These are phyloP conservation scores for Limonius californicus DNA, from an alignment of 1,140 invertebrate species.

Conservation along the genomic window DNA sequence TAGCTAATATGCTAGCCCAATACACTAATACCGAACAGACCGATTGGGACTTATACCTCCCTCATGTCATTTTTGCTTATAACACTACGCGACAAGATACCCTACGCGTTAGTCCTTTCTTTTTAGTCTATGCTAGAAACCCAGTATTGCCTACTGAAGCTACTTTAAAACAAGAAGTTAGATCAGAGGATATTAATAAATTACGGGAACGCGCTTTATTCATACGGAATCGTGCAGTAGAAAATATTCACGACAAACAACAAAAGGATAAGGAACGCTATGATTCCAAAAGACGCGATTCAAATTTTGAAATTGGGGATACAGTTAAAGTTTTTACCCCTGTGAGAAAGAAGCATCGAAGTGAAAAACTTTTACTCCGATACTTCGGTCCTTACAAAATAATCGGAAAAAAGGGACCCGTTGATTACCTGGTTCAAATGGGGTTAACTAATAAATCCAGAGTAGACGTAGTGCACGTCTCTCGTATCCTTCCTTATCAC, in stretches of 20 bases:
- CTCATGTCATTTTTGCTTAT: constrained; percentile 27
- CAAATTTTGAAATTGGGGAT: no score
- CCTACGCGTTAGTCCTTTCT: constrained; percentile 21
- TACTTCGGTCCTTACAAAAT: no score
- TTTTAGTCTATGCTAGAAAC: constrained; percentile 19
- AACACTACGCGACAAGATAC: constrained; percentile 28
- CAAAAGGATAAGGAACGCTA: no score
- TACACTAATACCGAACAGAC: constrained; percentile 29
- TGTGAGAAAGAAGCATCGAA: no score
- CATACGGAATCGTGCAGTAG: constrained; percentile 3
- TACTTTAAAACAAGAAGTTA: neutral
- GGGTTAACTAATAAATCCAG: no score
- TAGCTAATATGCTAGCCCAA: constrained; percentile 27
- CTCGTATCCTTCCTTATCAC: no score
- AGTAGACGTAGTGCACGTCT: no score
- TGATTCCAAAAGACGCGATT: no score
- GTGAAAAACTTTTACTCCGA: no score
- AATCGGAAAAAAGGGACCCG: no score
- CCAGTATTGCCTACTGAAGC: constrained; percentile 18
- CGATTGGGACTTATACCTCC: constrained; percentile 26
- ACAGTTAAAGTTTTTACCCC: no score
- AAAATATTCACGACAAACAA: constrained; percentile 21
- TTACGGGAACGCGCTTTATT: neutral
- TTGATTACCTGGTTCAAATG: no score
- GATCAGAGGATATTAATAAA: neutral